Evolutionary conservation across 2,797 vertebrate genomes (phyloP).

Genomic region (Characodon lateralis): DNA sequence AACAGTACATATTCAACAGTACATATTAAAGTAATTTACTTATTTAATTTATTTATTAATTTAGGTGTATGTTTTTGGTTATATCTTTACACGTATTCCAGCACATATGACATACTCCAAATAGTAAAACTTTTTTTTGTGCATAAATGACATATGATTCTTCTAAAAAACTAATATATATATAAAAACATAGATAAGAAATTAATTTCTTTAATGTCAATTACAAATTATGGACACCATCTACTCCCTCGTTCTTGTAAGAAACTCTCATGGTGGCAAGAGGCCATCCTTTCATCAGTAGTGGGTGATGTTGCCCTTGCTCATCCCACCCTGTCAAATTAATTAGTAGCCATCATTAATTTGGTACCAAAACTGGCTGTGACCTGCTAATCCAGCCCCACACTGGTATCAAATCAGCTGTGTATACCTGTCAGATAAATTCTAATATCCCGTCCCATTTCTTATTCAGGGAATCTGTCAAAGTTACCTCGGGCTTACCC

Average conservation of each 20-base stretch:
- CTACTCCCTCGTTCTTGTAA: slow-evolving; percentile 48
- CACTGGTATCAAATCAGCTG: slow-evolving; percentile 75
- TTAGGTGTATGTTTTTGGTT: not conserved
- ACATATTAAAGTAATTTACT: no score
- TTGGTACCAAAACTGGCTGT: slow-evolving; percentile 61
- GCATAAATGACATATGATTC: not conserved
- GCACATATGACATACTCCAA: not conserved
- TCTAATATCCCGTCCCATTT: slow-evolving; percentile 77
- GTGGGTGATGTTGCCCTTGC: slow-evolving; percentile 54
- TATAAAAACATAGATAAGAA: not conserved
- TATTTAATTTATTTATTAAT: not conserved
- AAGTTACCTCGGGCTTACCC: slow-evolving; percentile 70
- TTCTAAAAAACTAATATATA: not conserved
- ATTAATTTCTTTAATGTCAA: not conserved
- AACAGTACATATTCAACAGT: no score
- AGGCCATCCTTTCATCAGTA: slow-evolving; percentile 51
- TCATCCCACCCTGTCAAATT: slow-evolving; percentile 75
- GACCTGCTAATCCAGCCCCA: slow-evolving; percentile 69
- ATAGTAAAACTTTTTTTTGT: not conserved
- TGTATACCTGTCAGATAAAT: slow-evolving; percentile 80
- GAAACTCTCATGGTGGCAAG: slow-evolving; percentile 47
- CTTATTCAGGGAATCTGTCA: slow-evolving; percentile 78
- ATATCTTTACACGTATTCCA: slow-evolving; percentile 1
- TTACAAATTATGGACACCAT: slow-evolving; percentile 41
- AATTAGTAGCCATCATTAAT: slow-evolving; percentile 79